Evolutionary conservation across 2,888 invertebrate genomes (phyloP), one percentile per base, ranked within the genome.

Genomic region (Phaonia tiefii): DNA sequence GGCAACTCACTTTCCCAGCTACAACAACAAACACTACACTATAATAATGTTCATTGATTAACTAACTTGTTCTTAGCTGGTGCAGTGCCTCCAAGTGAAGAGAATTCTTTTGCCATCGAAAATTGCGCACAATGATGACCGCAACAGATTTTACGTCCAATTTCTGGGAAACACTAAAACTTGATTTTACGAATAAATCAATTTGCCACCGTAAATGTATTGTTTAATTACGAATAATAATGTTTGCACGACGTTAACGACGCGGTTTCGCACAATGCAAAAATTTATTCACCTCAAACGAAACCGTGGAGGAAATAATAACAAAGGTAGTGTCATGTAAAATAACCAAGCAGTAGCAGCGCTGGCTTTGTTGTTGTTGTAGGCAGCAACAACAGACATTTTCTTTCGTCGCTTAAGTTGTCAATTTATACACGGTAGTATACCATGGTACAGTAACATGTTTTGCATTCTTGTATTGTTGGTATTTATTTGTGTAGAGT

Each of bases 261-360:
- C 77, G 80, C 80, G 75, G 75, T 71, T 75, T 73, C 37, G 66
- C 78, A 77, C 77, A 71, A 63, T 49, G 58, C 25, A 51, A 49
- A 51, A 67, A 66, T 8, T 5, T 5, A 31, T 8, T 46, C 46
- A 46, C n/a, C 46, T 15, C 46, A 15, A n/a, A 46, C 3, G 46
- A 46, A n/a, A 46, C 31, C 31, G 31, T 31, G 31, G 31, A 31
- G 31, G 8, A 31, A 31, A 31, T 8, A 31, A 31, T 8, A 31
- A 31, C 31, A 31, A 31, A 31, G 31, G 8, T n/a, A n/a, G n/a
- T n/a, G n/a, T n/a, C n/a, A n/a, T n/a, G n/a, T n/a, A n/a, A n/a
- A n/a, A n/a, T n/a, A n/a, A n/a, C n/a, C n/a, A n/a, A n/a, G n/a
- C n/a, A n/a, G n/a, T n/a, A n/a, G n/a, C n/a, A n/a, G n/a, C n/a